A percentile compares a stretch with the other conserved stretches of the same genome.
phyloP scores from a whole-genome alignment of 2,113 vertebrate genomes.

The zebrafish (Danio rerio) region GRCz12tu NC_133186.1:27375501-27376000 shows the following conservation, averaged over 20 bases:
- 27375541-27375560: neutral
- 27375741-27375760: neutral
- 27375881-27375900: constrained; percentile 95
- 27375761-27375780: neutral
- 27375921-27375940: neutral
- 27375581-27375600: constrained; percentile 93
- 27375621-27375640: constrained; percentile 99
- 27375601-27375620: constrained; percentile 96
- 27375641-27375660: constrained; percentile 97
- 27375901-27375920: constrained; percentile 89
- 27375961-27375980: no score
- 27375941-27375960: no score
- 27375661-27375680: constrained; percentile 99
- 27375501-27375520: neutral
- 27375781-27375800: constrained; percentile 89
- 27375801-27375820: constrained; percentile 88
- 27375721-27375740: neutral
- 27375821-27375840: constrained; percentile 93
- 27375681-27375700: constrained; percentile 85
- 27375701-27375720: no score
- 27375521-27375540: neutral
- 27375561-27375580: constrained; percentile 89
- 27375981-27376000: constrained; percentile 88
- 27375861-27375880: constrained; percentile 95
- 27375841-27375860: constrained; percentile 89